Evolutionary conservation across 2,797 vertebrate species (phyloP).

Genomic region (Streptopelia turtur): DNA sequence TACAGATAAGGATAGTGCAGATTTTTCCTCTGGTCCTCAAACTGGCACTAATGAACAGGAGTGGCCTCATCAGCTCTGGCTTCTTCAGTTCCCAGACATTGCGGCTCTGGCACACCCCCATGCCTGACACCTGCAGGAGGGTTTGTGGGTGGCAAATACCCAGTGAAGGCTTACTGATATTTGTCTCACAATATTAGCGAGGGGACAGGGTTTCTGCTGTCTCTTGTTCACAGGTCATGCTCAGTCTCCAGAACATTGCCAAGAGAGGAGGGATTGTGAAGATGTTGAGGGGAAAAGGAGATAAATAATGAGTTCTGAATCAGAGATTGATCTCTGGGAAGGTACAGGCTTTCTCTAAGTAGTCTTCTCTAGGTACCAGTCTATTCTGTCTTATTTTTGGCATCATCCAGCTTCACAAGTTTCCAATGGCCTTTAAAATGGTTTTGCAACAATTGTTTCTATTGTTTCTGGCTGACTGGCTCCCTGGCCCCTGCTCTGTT

Average conservation of each 20-base stretch:
- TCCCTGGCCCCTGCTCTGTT: background rate
- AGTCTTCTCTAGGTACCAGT: background rate
- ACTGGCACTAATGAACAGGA: background rate
- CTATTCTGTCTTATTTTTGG: background rate
- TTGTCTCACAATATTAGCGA: background rate
- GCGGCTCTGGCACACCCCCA: background rate
- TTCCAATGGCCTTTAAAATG: background rate
- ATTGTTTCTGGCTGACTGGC: background rate
- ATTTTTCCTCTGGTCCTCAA: background rate
- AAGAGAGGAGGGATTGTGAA: background rate
- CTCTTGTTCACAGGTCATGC: background rate
- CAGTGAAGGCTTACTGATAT: background rate
- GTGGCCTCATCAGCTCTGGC: background rate
- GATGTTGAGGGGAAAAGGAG: background rate
- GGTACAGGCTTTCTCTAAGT: background rate
- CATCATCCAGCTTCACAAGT: background rate
- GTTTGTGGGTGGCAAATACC: background rate
- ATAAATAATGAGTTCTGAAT: background rate
- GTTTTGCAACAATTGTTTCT: background rate
- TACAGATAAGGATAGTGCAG: background rate
- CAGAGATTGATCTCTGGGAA: background rate
- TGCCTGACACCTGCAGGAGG: background rate
- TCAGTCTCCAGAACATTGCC: background rate
- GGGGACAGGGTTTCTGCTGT: background rate
- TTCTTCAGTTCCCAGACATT: background rate